Evolutionary conservation across 2,113 vertebrate species (phyloP), one percentile per base, ranked within the genome.

Genomic region (Emydura subglobosa): DNA sequence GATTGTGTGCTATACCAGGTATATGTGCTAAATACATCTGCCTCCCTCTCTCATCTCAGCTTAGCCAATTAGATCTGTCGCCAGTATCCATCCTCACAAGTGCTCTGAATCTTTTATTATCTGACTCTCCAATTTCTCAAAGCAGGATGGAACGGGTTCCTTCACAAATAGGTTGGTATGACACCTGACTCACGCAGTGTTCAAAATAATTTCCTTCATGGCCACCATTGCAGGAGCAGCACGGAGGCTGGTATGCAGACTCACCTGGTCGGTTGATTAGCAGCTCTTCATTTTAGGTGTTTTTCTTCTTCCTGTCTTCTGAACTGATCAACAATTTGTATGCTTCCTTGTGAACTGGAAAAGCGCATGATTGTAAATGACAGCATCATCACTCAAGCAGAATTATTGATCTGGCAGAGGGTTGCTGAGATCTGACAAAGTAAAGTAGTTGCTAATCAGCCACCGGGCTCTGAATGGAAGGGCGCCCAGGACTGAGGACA

Each of bases 361-460:
- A 53, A 93, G 90, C 1, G 0, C 39, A 65, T 78, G 94, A 93
- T 97, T 49, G 86, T 49, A 53, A 16, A 74, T 19, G 83, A 97
- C 91, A 96, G 97, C 86, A 85, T 93, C 89, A 84, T 86, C 92
- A 82, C 95, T 90, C 85, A 96, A 87, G 86, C 79, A 22, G 76
- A 57, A 91, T 87, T 82, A 83, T 68, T 87, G 92, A 39, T 0
- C 10, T 89, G 72, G 68, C 0, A 0, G 82, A 83, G 90, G 86
- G 21, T 79, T 79, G 59, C 42, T 68, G 51, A 47, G 95, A 89
- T 86, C 57, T 24, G 85, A 91, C 13, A 79, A 42, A 96, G 91
- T 86, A 44, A 93, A 96, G 68, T 74, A 82, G 83, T 95, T 91
- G 92, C 93, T 96, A 78, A 22, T 42, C 74, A 5, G 91, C 84